Base-by-base conservation (phyloP, 2,888 invertebrate species). In the Tolmerus cingulatus region DNA sequence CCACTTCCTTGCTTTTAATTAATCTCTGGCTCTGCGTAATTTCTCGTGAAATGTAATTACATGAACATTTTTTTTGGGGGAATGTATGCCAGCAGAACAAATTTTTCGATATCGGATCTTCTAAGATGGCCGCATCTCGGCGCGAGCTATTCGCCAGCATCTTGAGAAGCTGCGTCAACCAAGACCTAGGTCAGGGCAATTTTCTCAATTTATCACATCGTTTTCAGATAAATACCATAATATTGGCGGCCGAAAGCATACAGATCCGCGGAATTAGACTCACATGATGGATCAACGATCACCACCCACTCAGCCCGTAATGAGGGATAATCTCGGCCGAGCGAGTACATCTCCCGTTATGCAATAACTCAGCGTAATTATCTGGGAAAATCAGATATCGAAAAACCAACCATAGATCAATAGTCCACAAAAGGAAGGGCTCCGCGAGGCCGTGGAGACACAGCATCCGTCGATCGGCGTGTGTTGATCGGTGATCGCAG, bases 351-450 rank as follows among this genome's bases (percentile, higher is more conserved):
- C 34, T 86, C 57, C 86, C 86, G 86, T 86, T 86, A 86, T 86
- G 55, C 57, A 86, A 86, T 86, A 86, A 86, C 55, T 86, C 77
- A 86, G 46, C 46, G 40, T 66, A 84, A 84, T 84, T 84, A 84
- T 40, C 84, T 84, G 84, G 43, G 84, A 84, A 84, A 84, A 84
- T 84, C 84, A 84, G 84, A 84, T 84, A 84, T 84, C 84, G 74
- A 66, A 23, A 55, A 81, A 81, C 55, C 66, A 74, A 19, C 84
- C 23, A 43, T 84, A 84, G 40, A 84, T 74, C 74, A 84, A 81
- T 81, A 81, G 55, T 81, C 51, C 81, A 23, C 81, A 51, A 46
- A 51, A 81, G 51, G 81, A 55, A 81, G 81, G 79, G 43, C 79
- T 43, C 43, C 8, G 9, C 55, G 40, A 27, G 7, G 30, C 30